Conservation (phyloP, 2,888 invertebrate species). For the Copidosoma aretas region DNA sequence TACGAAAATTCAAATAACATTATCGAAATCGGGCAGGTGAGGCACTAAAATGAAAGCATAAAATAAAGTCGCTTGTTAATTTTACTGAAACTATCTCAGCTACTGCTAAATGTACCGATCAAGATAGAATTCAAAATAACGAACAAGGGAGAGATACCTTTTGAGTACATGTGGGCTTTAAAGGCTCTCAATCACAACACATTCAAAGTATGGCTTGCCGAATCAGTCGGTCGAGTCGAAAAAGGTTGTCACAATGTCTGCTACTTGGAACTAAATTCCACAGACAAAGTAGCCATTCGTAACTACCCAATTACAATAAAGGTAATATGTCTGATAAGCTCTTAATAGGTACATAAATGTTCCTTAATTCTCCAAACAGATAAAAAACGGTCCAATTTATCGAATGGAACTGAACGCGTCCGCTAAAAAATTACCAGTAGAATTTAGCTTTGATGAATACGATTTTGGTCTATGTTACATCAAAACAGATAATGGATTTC, state of each 20-base stretch:
- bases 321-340: conserved; percentile 15
- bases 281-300: background rate
- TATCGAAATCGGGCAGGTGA: conserved; percentile 61
- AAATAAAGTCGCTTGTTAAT: conserved; percentile 25
- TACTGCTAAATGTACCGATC: conserved; percentile 50
- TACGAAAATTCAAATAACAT: conserved; percentile 52
- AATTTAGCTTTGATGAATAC: conserved; percentile 70
- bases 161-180: conserved; percentile 29
- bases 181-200: background rate
- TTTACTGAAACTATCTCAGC: conserved; percentile 45
- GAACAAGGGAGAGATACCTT: conserved; percentile 52
- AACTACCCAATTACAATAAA: conserved; percentile 7
- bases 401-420: conserved; percentile 67
- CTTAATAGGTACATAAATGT: background rate
- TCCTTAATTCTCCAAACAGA: conserved; percentile 53
- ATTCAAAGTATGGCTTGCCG: background rate
- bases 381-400: conserved; percentile 73
- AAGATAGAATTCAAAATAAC: conserved; percentile 52
- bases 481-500: conserved; percentile 64
- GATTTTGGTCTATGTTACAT: conserved; percentile 74
- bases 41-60: background rate
- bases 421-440: conserved; percentile 67
- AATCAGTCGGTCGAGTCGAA: conserved; percentile 2
- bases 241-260: background rate
- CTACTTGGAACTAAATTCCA: background rate